A percentile compares a stretch with the other conserved stretches of the same genome.
These are phyloP conservation scores for Sebastes dallii DNA, from an alignment of 2,797 vertebrate genomes.

Conservation along the genomic window DNA sequence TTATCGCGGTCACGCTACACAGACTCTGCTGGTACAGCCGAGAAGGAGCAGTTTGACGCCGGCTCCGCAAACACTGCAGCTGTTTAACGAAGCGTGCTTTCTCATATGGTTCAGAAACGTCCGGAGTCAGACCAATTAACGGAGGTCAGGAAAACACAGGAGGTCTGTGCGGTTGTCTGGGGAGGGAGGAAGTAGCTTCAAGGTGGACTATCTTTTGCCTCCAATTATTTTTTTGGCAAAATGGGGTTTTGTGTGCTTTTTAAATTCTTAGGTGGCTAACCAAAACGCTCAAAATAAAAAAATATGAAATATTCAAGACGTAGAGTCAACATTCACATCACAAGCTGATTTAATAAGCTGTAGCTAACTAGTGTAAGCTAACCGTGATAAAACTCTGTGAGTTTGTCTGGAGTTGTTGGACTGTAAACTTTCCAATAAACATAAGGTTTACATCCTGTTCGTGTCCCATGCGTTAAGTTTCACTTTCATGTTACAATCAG, in stretches of 20 bases:
- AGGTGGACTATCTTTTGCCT: conserved; percentile 1
- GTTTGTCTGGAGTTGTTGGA: neutral
- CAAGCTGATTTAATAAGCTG: neutral
- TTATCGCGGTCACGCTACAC: conserved; percentile 71
- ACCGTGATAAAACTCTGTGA: too few species aligned
- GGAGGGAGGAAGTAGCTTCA: conserved; percentile 6
- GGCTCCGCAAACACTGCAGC: conserved; percentile 43
- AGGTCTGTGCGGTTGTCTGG: conserved; percentile 16
- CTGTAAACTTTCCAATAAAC: too few species aligned
- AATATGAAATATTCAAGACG: neutral
- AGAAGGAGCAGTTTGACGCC: conserved; percentile 57
- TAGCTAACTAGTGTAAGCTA: neutral
- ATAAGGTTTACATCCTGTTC: too few species aligned
- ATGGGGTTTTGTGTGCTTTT: conserved; percentile 8
- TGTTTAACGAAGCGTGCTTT: conserved; percentile 63
- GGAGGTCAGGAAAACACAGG: conserved; percentile 57
- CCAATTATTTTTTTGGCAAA: conserved; percentile 13
- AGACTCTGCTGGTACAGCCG: conserved; percentile 45
- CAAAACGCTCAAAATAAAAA: neutral
- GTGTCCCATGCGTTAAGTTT: too few species aligned
- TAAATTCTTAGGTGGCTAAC: neutral
- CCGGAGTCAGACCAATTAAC: conserved; percentile 60
- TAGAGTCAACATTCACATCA: neutral
- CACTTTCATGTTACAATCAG: too few species aligned
- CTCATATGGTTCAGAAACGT: conserved; percentile 68